Base-by-base conservation (phyloP, 2,797 vertebrate species). In the Enteromius paludinosus region DNA sequence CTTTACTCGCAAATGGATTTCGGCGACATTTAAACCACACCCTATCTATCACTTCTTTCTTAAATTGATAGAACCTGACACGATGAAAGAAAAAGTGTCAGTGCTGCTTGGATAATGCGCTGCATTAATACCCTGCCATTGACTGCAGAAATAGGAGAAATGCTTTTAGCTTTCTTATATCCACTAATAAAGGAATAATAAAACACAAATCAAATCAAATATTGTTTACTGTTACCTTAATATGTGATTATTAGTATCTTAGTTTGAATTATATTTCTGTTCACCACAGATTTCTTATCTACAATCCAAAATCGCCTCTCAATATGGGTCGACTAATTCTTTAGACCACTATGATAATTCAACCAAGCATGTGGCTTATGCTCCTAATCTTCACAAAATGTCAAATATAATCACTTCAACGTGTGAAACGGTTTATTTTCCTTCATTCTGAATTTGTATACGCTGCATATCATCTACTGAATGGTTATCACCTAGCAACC, bases 381-480 rank as follows among this genome's bases (percentile, higher is more conserved):
- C n/a, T 74, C 28, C n/a, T 54, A 41, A 54, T 65, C 59, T 73
- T 74, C 10, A n/a, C n/a, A 3, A 82, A 82, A 82, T 82, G 70
- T 74, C 71, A 82, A 10, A 43, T 65, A 25, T 64, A 61, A 62
- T 79, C 65, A 28, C 70, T 73, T 52, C 52, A 56, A 10, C 5
- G 1, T 15, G 38, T n/a, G 4, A 76, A 73, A 33, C 30, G 1
- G 8, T 62, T 72, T 25, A 18, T 81, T 81, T 45, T 18, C 47
- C 23, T 75, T 11, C 18, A 30, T 59, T 59, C 23, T 70, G 17
- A 38, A 73, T 72, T 62, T 47, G 28, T 54, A n/a, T 64, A 18
- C 0, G 2, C 18, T 43, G 18, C 23, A 20, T 68, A 28, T 38
- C 15, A 54, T 54, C n/a, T 64, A 28, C 38, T 4, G 6, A 15